Percentiles rank a stretch among this genome's conserved stretches.
Evolutionary conservation across 2,888 invertebrate genomes (phyloP).

Genomic region (Drosophila histrio): DNA sequence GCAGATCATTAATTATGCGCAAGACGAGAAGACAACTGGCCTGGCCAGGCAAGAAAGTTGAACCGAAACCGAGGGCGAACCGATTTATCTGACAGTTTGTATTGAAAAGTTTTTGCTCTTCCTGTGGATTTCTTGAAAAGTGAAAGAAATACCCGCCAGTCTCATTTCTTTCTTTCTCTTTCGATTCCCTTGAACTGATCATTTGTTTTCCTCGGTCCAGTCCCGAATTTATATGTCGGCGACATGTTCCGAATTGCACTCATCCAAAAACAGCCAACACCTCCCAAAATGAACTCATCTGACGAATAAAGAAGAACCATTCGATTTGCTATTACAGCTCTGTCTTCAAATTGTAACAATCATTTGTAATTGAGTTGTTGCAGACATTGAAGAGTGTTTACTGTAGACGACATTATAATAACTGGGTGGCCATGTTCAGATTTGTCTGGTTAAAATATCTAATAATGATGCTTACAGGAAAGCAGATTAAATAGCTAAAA

Average conservation of each 20-base stretch:
- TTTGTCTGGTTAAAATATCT: not conserved
- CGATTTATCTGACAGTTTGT: constrained; percentile 70
- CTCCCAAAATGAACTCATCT: constrained; percentile 43
- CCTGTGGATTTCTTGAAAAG: constrained; percentile 73
- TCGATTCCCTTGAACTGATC: constrained; percentile 63
- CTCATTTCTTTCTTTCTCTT: constrained; percentile 10
- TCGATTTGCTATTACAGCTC: constrained; percentile 51
- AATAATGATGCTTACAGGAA: no score
- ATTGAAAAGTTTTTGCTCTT: constrained; percentile 73
- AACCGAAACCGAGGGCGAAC: constrained; percentile 41
- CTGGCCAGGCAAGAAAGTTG: constrained; percentile 25
- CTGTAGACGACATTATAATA: constrained; percentile 15
- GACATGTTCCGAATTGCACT: constrained; percentile 56
- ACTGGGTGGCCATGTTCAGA: not conserved
- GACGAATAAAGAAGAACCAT: constrained; percentile 41
- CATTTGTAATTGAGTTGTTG: constrained; percentile 59
- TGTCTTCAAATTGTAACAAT: constrained; percentile 38
- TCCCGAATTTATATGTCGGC: constrained; percentile 25
- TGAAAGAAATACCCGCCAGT: constrained; percentile 54
- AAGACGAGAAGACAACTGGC: constrained; percentile 59
- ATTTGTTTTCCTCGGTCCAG: constrained; percentile 49
- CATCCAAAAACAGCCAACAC: constrained; percentile 59
- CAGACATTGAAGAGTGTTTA: not conserved
- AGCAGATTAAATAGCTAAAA: no score
- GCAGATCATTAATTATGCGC: constrained; percentile 84